phyloP scores from a whole-genome alignment of 2,797 vertebrate species.

The Schizothorax lantsangensis region DNA sequence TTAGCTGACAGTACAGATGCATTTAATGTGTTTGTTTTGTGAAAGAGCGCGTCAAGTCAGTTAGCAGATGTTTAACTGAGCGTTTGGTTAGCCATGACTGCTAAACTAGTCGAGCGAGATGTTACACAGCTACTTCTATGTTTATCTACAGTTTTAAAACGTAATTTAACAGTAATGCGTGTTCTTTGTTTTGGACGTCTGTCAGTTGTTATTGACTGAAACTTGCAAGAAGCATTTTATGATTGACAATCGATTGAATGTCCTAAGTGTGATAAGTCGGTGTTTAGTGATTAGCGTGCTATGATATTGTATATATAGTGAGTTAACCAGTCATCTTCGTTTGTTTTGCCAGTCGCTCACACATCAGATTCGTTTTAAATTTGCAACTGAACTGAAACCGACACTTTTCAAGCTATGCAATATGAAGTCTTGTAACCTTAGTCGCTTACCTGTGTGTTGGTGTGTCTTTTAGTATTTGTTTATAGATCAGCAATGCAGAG shows the following conservation, averaged over 20 bases:
- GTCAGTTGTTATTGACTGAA: neutral
- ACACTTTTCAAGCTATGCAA: neutral
- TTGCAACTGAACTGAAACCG: neutral
- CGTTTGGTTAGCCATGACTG: conserved; percentile 20
- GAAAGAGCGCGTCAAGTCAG: neutral
- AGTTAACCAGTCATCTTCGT: neutral
- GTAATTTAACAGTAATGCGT: neutral
- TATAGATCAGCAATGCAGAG: conserved; percentile 73
- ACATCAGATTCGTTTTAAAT: neutral
- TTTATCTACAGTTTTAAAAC: neutral
- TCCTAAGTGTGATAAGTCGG: neutral
- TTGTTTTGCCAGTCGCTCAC: neutral
- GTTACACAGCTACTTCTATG: neutral
- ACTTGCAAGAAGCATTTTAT: no score
- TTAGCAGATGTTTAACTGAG: neutral
- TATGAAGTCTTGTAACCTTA: neutral
- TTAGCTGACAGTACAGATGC: neutral
- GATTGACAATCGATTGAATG: neutral
- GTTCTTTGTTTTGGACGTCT: neutral
- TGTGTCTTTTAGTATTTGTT: neutral
- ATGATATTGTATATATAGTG: neutral
- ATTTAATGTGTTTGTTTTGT: neutral
- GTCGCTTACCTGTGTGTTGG: neutral
- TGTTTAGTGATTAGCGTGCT: conserved; percentile 1
- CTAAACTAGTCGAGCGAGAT: conserved; percentile 38